Conservation (phyloP, 30 jellyfish, hydroid and myxozoan species). For the Cassiopea xamachana region DNA sequence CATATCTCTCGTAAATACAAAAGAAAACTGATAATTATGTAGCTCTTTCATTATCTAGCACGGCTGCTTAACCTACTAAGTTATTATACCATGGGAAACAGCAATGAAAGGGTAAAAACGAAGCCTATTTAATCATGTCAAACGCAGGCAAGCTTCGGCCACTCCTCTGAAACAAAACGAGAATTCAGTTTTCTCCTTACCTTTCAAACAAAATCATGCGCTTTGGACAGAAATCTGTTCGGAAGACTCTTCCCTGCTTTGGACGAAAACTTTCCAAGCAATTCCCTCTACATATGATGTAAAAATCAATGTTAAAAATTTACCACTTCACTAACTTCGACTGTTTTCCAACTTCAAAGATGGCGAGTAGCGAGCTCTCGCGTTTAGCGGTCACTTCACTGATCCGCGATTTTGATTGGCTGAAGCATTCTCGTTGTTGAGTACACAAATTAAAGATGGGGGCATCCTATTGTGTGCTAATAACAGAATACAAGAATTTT, state of each 20-base stretch:
- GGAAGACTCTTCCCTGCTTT: conserved; percentile 34
- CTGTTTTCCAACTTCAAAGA: conserved; percentile 24
- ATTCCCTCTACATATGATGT: background rate
- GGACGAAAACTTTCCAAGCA: conserved; percentile 31
- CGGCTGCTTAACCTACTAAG: background rate
- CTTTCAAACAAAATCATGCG: conserved; percentile 15
- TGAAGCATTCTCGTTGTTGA: conserved; percentile 25
- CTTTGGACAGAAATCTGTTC: conserved; percentile 26
- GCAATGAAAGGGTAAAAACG: conserved; percentile 2
- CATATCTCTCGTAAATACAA: background rate
- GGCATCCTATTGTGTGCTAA: background rate
- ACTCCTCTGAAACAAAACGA: conserved; percentile 59
- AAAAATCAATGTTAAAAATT: conserved; percentile 1
- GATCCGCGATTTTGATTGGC: conserved; percentile 58
- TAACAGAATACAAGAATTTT: too few relatives aligned
- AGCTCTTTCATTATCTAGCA: background rate
- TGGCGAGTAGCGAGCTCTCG: conserved; percentile 69
- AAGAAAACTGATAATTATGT: background rate
- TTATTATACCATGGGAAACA: background rate
- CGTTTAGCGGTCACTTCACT: conserved; percentile 57
- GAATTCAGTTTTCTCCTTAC: conserved; percentile 21
- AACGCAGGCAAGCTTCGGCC: conserved; percentile 37
- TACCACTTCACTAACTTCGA: background rate
- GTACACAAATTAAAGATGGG: conserved; percentile 20
- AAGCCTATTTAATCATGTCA: background rate